Base-by-base conservation (phyloP, 2,888 invertebrate genomes). In the Hyposoter didymator region DNA sequence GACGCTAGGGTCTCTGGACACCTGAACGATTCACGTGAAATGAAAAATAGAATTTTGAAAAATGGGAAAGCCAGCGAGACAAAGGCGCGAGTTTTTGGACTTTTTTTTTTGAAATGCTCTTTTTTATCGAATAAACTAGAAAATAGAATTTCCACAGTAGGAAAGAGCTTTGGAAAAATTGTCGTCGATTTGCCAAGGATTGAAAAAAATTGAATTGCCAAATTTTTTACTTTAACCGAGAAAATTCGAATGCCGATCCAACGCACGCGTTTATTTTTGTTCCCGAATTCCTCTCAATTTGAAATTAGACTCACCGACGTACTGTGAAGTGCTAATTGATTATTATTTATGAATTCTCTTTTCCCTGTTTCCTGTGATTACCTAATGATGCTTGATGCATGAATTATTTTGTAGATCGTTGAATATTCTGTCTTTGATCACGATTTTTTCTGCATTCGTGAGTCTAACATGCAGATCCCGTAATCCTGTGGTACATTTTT, bases 261-360 rank as follows among this genome's bases (percentile, higher is more conserved):
- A 59, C 55, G 55, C 14, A 64, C n/a, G 32, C n/a, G 32, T 64
- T 35, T 8, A 35, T 7, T 62, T 62, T 32, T 32, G 10, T 8
- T 64, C 22, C 10, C 17, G n/a, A 6, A n/a, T 49, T 59, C 12
- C 0, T 22, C 12, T 0, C 22, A 22, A 19, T 22, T 43, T 59
- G 8, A 45, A 10, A 43, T 19, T 8, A 17, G 8, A 28, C n/a
- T 69, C 4, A 17, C 28, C 14, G 14, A 28, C 28, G 28, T 47
- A 3, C 67, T 22, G 43, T 43, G 0, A 19, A 43, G 45, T 28
- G 2, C 14, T 66, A n/a, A 74, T 67, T 39, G 39, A 69, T 70
- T 70, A 70, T 52, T 64, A 62, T 76, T 70, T 47, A 82, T 82
- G 47, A 70, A 59, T 76, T 76, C 52, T 39, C 7, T 39, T 22